Conservation (phyloP, 2,888 invertebrate species). For the Gymnosoma rotundatum region DNA sequence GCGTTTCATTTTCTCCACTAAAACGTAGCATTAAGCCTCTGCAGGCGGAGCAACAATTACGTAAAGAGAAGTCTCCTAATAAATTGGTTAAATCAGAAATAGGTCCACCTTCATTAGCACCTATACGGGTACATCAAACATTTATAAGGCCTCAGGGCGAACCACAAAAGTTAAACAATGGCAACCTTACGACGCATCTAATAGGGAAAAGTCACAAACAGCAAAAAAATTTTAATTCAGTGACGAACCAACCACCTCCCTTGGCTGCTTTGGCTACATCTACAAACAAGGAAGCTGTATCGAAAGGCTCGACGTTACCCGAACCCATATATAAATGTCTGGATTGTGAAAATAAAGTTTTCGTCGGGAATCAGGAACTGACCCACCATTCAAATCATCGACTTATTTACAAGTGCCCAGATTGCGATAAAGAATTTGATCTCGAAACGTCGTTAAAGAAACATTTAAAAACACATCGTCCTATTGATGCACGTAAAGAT, state of each 20-base stretch:
- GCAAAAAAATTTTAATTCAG: constrained; percentile 18
- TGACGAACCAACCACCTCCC: constrained; percentile 56
- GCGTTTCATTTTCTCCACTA: constrained; percentile 74
- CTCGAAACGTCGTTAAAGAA: constrained; percentile 79
- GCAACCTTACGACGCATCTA: background rate
- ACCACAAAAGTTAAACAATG: constrained; percentile 48
- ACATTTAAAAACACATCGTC: constrained; percentile 80
- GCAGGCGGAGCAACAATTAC: constrained; percentile 61
- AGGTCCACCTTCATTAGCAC: constrained; percentile 60
- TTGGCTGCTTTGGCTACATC: constrained; percentile 52
- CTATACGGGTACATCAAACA: constrained; percentile 51
- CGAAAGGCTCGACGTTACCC: constrained; percentile 39
- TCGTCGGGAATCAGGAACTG: constrained; percentile 75
- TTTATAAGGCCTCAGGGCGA: constrained; percentile 54
- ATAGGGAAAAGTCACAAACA: constrained; percentile 25
- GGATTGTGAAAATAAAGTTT: constrained; percentile 77
- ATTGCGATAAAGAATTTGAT: constrained; percentile 80
- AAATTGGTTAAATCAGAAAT: constrained; percentile 46
- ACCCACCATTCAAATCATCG: constrained; percentile 79
- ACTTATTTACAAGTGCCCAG: constrained; percentile 77
- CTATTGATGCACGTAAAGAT: constrained; percentile 77
- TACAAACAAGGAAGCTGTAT: constrained; percentile 24
- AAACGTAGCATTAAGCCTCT: constrained; percentile 73
- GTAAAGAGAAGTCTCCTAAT: constrained; percentile 59
- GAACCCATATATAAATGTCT: constrained; percentile 78